A percentile compares a stretch with the other conserved stretches of the same genome.
These are phyloP conservation scores for Chaitophorus viminalis DNA, from an alignment of 2,888 invertebrate genomes.

Conservation along the genomic window DNA sequence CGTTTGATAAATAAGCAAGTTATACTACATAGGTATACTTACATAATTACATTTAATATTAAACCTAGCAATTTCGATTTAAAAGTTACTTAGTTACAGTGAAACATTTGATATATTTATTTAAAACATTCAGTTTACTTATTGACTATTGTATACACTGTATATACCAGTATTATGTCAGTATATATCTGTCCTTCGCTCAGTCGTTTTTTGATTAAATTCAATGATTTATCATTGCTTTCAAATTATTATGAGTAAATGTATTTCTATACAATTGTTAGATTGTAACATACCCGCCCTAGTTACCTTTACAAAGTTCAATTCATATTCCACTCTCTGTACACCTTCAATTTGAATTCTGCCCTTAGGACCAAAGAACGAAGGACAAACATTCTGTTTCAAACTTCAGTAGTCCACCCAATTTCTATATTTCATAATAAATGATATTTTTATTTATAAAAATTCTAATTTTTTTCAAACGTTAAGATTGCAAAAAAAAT, in stretches of 20 bases:
- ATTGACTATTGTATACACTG: too few relatives aligned
- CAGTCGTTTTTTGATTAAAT: not conserved
- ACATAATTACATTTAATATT: too few relatives aligned
- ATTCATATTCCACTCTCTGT: not conserved
- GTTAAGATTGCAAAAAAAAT: too few relatives aligned
- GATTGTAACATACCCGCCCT: not conserved
- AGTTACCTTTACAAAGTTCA: not conserved
- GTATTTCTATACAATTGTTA: not conserved
- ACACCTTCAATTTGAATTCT: not conserved
- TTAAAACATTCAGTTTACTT: too few relatives aligned
- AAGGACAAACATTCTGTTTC: not conserved
- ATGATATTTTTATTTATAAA: too few relatives aligned
- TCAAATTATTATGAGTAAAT: not conserved
- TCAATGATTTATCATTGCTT: not conserved
- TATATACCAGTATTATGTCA: too few relatives aligned
- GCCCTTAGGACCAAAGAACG: not conserved
- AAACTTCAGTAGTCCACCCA: not conserved
- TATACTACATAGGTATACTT: too few relatives aligned
- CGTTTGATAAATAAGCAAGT: too few relatives aligned
- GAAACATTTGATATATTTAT: too few relatives aligned
- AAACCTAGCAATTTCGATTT: too few relatives aligned
- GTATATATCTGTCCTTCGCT: not conserved
- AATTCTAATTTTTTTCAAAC: too few relatives aligned
- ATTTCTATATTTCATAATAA: not conserved
- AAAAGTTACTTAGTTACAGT: too few relatives aligned